Evolutionary conservation across 2,113 vertebrate genomes (phyloP).

Genomic region (Ochotona curzoniae): DNA sequence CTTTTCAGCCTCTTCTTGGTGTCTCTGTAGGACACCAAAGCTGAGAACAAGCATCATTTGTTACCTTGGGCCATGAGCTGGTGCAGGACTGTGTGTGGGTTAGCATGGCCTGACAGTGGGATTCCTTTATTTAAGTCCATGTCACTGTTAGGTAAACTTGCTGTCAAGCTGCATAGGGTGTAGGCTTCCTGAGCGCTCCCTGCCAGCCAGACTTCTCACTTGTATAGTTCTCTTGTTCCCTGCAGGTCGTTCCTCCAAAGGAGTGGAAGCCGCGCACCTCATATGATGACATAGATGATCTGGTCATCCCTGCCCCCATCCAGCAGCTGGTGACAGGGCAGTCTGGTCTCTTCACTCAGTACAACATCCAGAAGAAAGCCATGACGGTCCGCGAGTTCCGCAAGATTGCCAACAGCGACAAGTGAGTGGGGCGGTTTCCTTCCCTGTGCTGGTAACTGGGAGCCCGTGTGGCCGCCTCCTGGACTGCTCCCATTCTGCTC

Average conservation of each 20-base stretch:
- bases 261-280: slow-evolving; percentile 94
- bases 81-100: background rate
- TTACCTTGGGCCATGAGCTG: background rate
- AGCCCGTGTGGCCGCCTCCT: background rate
- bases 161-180: background rate
- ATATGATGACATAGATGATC: slow-evolving; percentile 96
- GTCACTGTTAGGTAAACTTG: slow-evolving; percentile 7
- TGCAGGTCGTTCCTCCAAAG: slow-evolving; percentile 95
- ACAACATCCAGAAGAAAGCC: slow-evolving; percentile 99
- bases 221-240: background rate
- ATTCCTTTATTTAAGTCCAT: background rate
- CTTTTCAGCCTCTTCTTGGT: background rate
- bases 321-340: slow-evolving; percentile 98
- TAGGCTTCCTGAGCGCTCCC: background rate
- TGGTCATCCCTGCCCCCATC: slow-evolving; percentile 97
- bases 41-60: background rate
- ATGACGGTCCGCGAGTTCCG: slow-evolving; percentile 97
- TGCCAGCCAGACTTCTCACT: background rate
- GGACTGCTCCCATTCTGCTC: accelerated
- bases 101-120: background rate
- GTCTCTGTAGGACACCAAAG: background rate
- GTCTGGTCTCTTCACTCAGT: slow-evolving; percentile 98
- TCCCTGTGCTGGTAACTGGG: too few species aligned
- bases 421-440: slow-evolving; percentile 86
- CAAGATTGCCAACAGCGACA: slow-evolving; percentile 94